Conservation (phyloP, 1,140 invertebrate genomes). For the Chironomus striatipennis region DNA sequence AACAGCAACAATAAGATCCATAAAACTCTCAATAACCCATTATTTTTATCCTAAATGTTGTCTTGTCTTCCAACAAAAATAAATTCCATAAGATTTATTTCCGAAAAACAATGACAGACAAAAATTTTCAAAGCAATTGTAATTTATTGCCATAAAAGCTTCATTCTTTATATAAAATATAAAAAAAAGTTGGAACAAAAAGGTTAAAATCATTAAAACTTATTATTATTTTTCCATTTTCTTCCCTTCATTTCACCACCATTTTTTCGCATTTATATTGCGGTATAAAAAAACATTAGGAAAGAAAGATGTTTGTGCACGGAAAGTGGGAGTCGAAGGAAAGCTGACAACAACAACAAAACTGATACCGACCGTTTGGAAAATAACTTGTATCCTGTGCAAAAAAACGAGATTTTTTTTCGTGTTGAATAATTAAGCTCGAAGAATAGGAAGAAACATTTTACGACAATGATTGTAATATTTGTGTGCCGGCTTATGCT, state of each 20-base stretch:
- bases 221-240: neutral
- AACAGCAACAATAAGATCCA: no score
- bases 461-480: conserved; percentile 8
- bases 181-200: neutral
- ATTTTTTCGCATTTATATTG: neutral
- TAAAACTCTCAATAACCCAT: no score
- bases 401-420: neutral
- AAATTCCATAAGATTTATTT: no score
- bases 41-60: no score
- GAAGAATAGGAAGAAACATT: neutral
- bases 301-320: neutral
- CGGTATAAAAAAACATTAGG: neutral
- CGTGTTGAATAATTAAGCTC: neutral
- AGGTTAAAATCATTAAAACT: conserved; percentile 3
- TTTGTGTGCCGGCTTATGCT: neutral
- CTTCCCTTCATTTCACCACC: neutral
- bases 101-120: no score
- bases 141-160: no score
- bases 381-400: no score
- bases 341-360: neutral
- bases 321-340: neutral
- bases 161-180: no score
- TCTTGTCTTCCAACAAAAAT: no score
- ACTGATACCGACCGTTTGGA: no score
- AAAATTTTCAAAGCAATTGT: no score